Evolutionary conservation across 2,797 vertebrate species (phyloP).

Genomic region (Mormyrops attenuatus): DNA sequence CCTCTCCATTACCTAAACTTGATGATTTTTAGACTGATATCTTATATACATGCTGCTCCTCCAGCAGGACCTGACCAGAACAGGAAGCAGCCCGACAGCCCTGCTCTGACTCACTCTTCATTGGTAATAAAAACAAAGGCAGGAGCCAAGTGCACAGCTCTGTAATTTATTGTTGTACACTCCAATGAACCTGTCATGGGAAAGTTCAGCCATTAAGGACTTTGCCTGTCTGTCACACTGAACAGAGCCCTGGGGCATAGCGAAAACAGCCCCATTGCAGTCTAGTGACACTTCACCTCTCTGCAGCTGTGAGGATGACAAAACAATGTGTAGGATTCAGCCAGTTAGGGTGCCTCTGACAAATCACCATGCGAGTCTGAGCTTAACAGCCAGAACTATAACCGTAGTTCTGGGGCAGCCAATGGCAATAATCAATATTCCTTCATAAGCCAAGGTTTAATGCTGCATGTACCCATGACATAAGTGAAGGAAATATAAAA

Average conservation of each 20-base stretch:
- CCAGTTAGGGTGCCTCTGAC: not conserved
- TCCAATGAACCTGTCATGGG: not conserved
- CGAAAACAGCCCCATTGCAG: not conserved
- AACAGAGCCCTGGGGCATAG: conserved; percentile 2
- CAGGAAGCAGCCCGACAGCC: not conserved
- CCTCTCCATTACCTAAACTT: not conserved
- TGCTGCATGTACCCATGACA: not conserved
- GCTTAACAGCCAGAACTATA: not conserved
- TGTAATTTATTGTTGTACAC: not conserved
- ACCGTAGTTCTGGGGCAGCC: not conserved
- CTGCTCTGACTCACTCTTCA: not conserved
- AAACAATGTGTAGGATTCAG: not conserved
- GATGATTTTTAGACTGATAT: not conserved
- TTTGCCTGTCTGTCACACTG: not conserved
- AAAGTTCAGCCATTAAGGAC: not conserved
- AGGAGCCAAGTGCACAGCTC: not conserved
- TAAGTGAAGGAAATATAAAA: not conserved
- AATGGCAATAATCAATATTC: not conserved
- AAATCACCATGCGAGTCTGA: not conserved
- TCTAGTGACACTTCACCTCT: not conserved
- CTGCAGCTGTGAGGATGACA: conserved; percentile 1
- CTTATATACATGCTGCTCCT: not conserved
- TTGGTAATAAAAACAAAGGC: not conserved
- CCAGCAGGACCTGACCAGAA: not conserved
- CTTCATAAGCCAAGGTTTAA: not conserved